Conservation (phyloP, 2,113 vertebrate species). For the Eptatretus burgeri region DNA sequence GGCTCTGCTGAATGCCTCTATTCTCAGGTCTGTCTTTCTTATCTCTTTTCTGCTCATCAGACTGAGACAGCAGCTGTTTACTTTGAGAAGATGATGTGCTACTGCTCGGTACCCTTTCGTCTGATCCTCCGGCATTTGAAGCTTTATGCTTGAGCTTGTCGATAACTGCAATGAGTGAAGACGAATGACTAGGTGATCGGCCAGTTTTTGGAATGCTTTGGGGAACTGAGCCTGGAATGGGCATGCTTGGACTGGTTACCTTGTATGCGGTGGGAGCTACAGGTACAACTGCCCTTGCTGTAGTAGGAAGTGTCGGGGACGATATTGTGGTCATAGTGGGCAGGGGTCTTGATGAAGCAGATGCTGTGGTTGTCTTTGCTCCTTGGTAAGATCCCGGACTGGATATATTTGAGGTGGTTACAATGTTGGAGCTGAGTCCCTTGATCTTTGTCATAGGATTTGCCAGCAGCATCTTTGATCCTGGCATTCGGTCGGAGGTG, state of each 20-base stretch:
- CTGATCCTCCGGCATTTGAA: slow-evolving; percentile 46
- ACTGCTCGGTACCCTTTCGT: slow-evolving; percentile 25
- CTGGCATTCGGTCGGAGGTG: slow-evolving; percentile 3
- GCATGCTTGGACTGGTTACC: slow-evolving; percentile 18
- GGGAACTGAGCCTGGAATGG: not conserved
- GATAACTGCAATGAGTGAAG: slow-evolving; percentile 78
- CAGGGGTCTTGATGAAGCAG: slow-evolving; percentile 60
- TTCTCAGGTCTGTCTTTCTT: not conserved
- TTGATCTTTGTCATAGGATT: not conserved
- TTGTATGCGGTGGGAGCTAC: slow-evolving; percentile 29
- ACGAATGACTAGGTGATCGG: slow-evolving; percentile 95
- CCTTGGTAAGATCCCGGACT: not conserved
- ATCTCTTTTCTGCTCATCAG: not conserved
- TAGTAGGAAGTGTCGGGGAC: slow-evolving; percentile 28
- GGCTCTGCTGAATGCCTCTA: not conserved
- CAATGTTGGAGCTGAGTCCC: not conserved
- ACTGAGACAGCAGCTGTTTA: not conserved
- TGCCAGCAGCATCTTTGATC: not conserved
- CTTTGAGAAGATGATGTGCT: not conserved
- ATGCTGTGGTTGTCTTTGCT: slow-evolving; percentile 50
- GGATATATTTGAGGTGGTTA: not conserved
- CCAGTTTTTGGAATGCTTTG: slow-evolving; percentile 58
- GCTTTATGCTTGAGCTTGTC: slow-evolving; percentile 88
- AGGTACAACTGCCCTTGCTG: slow-evolving; percentile 37
- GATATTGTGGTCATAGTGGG: slow-evolving; percentile 32